phyloP scores from a whole-genome alignment of 2,888 invertebrate genomes.

The Heliconius charithonia region DNA sequence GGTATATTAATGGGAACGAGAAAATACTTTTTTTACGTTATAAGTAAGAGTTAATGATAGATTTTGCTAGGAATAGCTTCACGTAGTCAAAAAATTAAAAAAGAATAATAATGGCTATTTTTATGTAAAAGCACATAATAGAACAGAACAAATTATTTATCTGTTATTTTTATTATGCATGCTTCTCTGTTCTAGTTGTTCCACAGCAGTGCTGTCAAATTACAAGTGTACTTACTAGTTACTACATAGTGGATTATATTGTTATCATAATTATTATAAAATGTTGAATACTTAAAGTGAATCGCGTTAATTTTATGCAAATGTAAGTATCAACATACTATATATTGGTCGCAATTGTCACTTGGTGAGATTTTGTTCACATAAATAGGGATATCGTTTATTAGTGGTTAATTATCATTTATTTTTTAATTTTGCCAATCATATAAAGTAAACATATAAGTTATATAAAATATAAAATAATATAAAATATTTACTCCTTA shows the following conservation, averaged over 20 bases:
- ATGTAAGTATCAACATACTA: conserved; percentile 40
- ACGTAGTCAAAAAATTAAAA: too few species aligned
- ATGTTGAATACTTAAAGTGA: conserved; percentile 40
- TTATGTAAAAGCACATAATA: too few species aligned
- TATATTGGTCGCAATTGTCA: not conserved
- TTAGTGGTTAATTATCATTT: conserved; percentile 9
- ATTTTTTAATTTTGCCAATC: not conserved
- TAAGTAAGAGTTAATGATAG: not conserved
- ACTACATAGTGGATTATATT: conserved; percentile 30
- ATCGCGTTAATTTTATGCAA: conserved; percentile 40
- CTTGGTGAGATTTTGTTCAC: not conserved
- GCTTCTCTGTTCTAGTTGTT: conserved; percentile 6
- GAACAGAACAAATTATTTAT: not conserved
- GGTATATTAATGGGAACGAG: too few species aligned
- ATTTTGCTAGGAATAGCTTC: too few species aligned
- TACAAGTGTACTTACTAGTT: conserved; percentile 36
- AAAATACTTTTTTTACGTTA: not conserved
- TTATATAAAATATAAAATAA: not conserved
- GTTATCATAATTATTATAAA: conserved; percentile 36
- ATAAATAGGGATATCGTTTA: conserved; percentile 2
- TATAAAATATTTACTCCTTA: not conserved
- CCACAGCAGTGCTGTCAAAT: conserved; percentile 34
- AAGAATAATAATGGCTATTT: too few species aligned
- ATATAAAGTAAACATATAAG: not conserved
- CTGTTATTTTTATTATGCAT: conserved; percentile 13